Evolutionary conservation across 2,113 vertebrate species (phyloP), one percentile per base, ranked within the genome.

Genomic region (Phrynosoma platyrhinos): DNA sequence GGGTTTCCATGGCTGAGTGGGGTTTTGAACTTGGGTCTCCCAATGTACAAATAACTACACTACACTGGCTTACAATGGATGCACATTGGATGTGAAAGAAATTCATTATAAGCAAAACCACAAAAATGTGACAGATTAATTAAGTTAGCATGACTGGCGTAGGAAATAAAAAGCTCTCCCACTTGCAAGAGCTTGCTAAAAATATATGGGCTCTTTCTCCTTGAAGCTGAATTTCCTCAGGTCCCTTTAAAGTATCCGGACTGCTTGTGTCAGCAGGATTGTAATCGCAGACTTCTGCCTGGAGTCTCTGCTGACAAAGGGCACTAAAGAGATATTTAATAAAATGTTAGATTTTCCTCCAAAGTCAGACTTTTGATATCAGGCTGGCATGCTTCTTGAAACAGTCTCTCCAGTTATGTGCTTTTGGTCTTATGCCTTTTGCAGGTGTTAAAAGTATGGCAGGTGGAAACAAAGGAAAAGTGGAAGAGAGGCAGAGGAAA

Each of bases 281-380:
- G 53, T 88, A 91, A 85, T 88, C 66, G 86, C 30, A 75, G 20
- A 75, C 80, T 88, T 93, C 81, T 91, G n/a, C 84, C 86, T 74
- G 10, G 64, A 80, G 53, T 23, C 74, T 77, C 32, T 40, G 14
- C 58, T 86, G 84, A 36, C 40, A 88, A 89, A 79, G 55, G 87
- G 36, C 84, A 87, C 80, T 77, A 90, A 95, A 84, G 21, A 87
- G 77, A 90, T 79, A 62, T 75, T 68, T 85, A 80, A 88, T 78
- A 72, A 53, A 66, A 86, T 80, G 82, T 82, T 52, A 72, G 90
- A 87, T 91, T 90, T 79, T 55, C 82, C 83, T 91, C 90, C 85
- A 80, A 93, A 90, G 68, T 25, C 85, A 75, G 30, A 21, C n/a
- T 94, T 90, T 64, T 72, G 52, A 90, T 83, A 86, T n/a, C 72